phyloP scores from a whole-genome alignment of 2,888 invertebrate species.

The Apodemia hepburni region DNA sequence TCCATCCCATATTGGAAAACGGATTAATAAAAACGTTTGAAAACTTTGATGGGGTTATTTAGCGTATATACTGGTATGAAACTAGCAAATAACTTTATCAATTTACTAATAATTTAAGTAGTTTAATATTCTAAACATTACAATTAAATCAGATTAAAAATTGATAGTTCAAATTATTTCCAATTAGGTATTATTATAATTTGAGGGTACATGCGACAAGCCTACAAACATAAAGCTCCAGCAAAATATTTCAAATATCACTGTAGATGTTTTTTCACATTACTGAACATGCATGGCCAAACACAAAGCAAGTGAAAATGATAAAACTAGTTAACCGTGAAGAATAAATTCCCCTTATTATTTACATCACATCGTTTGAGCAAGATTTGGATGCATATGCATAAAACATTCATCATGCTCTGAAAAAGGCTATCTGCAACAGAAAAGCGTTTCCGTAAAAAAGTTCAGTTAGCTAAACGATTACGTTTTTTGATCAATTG shows the following conservation, averaged over 20 bases:
- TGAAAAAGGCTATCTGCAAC: slow-evolving; percentile 13
- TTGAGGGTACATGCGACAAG: slow-evolving; percentile 25
- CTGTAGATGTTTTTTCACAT: slow-evolving; percentile 36
- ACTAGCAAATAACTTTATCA: background rate
- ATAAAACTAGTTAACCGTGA: slow-evolving; percentile 11
- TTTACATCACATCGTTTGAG: slow-evolving; percentile 5
- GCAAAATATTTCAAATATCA: slow-evolving; percentile 23
- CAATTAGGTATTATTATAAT: background rate
- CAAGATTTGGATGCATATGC: slow-evolving; percentile 10
- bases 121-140: background rate
- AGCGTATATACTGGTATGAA: background rate
- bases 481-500: slow-evolving; percentile 13
- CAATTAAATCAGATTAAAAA: background rate
- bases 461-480: slow-evolving; percentile 15
- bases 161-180: background rate
- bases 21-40: background rate
- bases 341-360: slow-evolving; percentile 9
- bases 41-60: background rate
- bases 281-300: slow-evolving; percentile 60
- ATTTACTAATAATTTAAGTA: background rate
- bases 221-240: slow-evolving; percentile 19
- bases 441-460: slow-evolving; percentile 21
- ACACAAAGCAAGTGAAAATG: slow-evolving; percentile 51
- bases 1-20: background rate
- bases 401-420: slow-evolving; percentile 17